Percentiles rank a stretch among this genome's conserved stretches.
These are phyloP conservation scores for Dinothrombium tinctorium DNA, from an alignment of 1,140 invertebrate genomes.

Conservation along the genomic window DNA sequence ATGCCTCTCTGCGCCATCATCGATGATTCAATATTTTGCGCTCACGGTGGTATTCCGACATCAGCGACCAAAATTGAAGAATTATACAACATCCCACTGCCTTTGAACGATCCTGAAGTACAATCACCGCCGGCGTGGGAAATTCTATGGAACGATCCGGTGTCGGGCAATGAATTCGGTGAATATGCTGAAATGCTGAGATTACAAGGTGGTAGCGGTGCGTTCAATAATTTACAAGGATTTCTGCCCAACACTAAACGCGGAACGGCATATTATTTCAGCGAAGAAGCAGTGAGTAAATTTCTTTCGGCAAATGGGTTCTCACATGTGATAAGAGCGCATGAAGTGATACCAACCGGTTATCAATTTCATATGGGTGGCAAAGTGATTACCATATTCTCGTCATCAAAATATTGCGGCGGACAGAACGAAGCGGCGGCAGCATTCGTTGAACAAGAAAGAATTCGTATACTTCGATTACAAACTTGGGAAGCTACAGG, in stretches of 20 bases:
- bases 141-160: slow-evolving; percentile 48
- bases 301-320: slow-evolving; percentile 37
- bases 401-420: slow-evolving; percentile 38
- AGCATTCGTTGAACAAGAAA: slow-evolving; percentile 30
- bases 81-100: slow-evolving; percentile 33
- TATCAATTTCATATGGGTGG: slow-evolving; percentile 28
- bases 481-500: too few species aligned
- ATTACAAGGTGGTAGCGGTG: background rate
- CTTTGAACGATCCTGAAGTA: slow-evolving; percentile 32
- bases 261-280: slow-evolving; percentile 45
- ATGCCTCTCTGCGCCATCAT: slow-evolving; percentile 41
- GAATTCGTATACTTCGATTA: slow-evolving; percentile 29
- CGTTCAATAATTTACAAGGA: slow-evolving; percentile 23
- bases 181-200: slow-evolving; percentile 7
- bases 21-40: slow-evolving; percentile 43
- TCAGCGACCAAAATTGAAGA: slow-evolving; percentile 25
- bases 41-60: slow-evolving; percentile 45
- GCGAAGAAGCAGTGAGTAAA: slow-evolving; percentile 32
- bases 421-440: slow-evolving; percentile 39
- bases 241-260: slow-evolving; percentile 39
- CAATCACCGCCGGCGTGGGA: slow-evolving; percentile 43
- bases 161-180: slow-evolving; percentile 16
- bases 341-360: slow-evolving; percentile 32
- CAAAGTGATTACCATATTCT: slow-evolving; percentile 39
- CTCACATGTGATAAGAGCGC: slow-evolving; percentile 40